Percentiles rank a stretch among this genome's conserved stretches.
These are phyloP conservation scores for Perca schrenkii DNA, from an alignment of 2,113 vertebrate genomes.

Conservation along the genomic window DNA sequence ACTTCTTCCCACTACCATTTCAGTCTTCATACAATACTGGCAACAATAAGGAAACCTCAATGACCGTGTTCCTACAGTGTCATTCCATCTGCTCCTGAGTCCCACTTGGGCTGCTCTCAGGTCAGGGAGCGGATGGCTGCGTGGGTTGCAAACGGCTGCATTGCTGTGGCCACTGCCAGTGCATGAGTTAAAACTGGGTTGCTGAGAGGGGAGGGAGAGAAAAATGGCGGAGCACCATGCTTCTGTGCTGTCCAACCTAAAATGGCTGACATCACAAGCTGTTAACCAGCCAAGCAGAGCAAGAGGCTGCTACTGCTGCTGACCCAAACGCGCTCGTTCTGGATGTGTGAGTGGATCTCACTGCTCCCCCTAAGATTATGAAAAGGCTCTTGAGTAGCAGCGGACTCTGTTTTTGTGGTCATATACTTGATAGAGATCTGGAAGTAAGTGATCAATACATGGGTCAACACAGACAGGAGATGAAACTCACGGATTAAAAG, in stretches of 20 bases:
- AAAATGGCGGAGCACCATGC: slow-evolving; percentile 83
- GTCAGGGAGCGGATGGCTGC: slow-evolving; percentile 64
- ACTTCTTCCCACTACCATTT: slow-evolving; percentile 29
- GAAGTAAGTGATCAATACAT: slow-evolving; percentile 32
- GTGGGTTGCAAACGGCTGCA: slow-evolving; percentile 64
- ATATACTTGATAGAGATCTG: slow-evolving; percentile 43
- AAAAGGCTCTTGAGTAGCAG: slow-evolving; percentile 29
- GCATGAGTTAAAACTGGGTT: slow-evolving; percentile 80
- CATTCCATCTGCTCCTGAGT: slow-evolving; percentile 49
- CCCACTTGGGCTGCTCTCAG: slow-evolving; percentile 53
- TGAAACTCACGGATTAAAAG: neutral
- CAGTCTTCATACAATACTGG: slow-evolving; percentile 6
- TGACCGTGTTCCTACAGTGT: slow-evolving; percentile 34
- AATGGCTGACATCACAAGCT: slow-evolving; percentile 88
- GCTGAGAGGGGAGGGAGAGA: slow-evolving; percentile 75
- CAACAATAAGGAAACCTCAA: slow-evolving; percentile 49
- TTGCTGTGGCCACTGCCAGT: slow-evolving; percentile 73
- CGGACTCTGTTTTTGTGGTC: slow-evolving; percentile 9
- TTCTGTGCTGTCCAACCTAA: slow-evolving; percentile 85
- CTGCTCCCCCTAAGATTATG: slow-evolving; percentile 12
- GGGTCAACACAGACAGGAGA: slow-evolving; percentile 16
- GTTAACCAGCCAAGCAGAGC: slow-evolving; percentile 80
- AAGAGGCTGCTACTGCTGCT: slow-evolving; percentile 69
- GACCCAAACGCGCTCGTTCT: slow-evolving; percentile 65
- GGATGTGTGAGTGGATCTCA: slow-evolving; percentile 43